Evolutionary conservation across 1,140 invertebrate genomes (phyloP), one percentile per base, ranked within the genome.

Genomic region (Ceratosolen solmsi): DNA sequence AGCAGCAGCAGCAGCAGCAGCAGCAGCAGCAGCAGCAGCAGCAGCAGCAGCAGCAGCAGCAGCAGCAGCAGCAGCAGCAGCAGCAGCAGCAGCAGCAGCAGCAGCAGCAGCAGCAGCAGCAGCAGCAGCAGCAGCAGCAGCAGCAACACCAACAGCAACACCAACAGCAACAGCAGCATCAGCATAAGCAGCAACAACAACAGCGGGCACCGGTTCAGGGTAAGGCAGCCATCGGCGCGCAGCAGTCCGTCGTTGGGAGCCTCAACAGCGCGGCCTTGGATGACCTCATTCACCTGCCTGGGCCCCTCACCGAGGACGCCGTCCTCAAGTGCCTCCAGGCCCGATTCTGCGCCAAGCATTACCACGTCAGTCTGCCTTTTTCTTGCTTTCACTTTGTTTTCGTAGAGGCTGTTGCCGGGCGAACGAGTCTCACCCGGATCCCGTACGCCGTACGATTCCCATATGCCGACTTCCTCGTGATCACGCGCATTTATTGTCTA

Each of bases 261-360:
- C 58, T 82, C 8, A 77, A 77, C 25, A 72, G 58, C 60, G 83
- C 83, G 38, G 87, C 86, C 79, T 93, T 97, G 86, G 95, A 97
- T 86, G 97, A 99, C 92, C 94, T 98, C 79, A 98, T 98, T 89
- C 97, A 98, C 91, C 92, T 98, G 80, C 94, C 96, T 0, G 97
- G 97, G 60, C 97, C 97, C 58, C 94, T 99, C 58, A 99, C 97
- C 20, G 98, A 99, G 89, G 97, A 98, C 89, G 96, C 97, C 49
- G 95, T 99, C 0, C 95, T 98, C 87, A 95, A 96, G 89, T 97
- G 96, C 86, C 93, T 98, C 33, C 97, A 98, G 86, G 95, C 96
- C 17, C 93, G 97, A 84, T 98, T 98, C 91, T 95, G 94, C 84
- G 94, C 95, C 71, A 94, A 96, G 74, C 95, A 97, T 85, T 97